Base-by-base conservation (phyloP, 2,888 invertebrate species). In the Lymantria monacha region DNA sequence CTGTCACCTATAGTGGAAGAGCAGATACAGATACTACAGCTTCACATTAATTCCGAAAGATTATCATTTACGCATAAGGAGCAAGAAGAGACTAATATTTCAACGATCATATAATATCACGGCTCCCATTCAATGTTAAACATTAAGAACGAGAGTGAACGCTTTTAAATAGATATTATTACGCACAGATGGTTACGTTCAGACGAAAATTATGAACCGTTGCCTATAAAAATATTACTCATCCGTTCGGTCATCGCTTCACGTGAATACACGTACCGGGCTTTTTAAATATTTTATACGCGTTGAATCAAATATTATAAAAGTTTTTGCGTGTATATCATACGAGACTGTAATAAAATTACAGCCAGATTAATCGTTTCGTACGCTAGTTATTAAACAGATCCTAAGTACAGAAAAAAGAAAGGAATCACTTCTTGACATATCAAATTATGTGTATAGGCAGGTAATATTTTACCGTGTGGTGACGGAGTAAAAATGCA, bases 201-300 rank as follows among this genome's bases (percentile, higher is more conserved):
- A 9, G 9, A 9, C 42, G 49, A 51, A 49, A 61, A 63, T 57
- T 55, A 59, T 54, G 52, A 54, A 59, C n/a, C 53, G 53, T 44
- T 58, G 64, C 54, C 58, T 64, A 64, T 58, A 59, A 64, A 64
- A 64, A 63, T 63, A 64, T 63, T 61, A 64, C 51, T 51, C 42
- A 33, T 54, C 43, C 45, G 54, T 58, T 46, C 49, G 46, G 13
- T 14, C n/a, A 41, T 14, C 7, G 14, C 14, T 44, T 13, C 13
- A 13, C n/a, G 12, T 38, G 44, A 49, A 38, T 40, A 47, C 42
- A 22, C 22, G 22, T 3, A 53, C 44, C 12, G 40, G 44, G 33
- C 43, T 50, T 47, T 47, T 37, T 38, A 63, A 58, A 54, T 53
- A 44, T 38, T 36, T 42, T 30, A 42, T 49, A 44, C 31, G 31